Conservation (phyloP, 2,797 vertebrate genomes). For the Anguilla pacifica region DNA sequence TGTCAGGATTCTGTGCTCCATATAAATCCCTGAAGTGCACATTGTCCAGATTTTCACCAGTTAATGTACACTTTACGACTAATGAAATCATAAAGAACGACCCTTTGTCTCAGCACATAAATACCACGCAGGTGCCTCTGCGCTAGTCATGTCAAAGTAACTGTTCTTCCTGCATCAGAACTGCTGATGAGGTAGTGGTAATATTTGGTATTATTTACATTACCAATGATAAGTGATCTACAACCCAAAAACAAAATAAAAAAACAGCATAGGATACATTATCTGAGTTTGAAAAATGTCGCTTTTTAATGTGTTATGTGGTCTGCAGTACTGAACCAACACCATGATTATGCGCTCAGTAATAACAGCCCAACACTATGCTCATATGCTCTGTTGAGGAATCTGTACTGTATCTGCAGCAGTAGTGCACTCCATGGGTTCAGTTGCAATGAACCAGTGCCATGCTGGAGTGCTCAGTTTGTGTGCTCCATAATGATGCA, state of each 20-base stretch:
- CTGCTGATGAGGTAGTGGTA: constrained; percentile 16
- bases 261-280: too few species aligned
- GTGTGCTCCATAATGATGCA: neutral
- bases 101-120: neutral
- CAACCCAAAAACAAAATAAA: too few species aligned
- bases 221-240: too few species aligned
- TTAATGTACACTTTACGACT: neutral
- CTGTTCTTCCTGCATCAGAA: neutral
- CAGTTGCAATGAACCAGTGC: neutral
- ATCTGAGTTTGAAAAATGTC: too few species aligned
- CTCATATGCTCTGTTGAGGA: neutral
- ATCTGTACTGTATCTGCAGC: neutral
- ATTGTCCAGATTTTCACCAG: neutral
- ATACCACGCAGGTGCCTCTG: neutral
- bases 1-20: neutral
- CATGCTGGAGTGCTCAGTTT: neutral
- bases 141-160: neutral
- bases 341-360: neutral
- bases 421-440: neutral
- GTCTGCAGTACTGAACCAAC: neutral
- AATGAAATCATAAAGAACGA: neutral
- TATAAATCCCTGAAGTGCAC: neutral
- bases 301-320: neutral
- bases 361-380: neutral
- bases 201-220: too few species aligned